Base-by-base conservation (phyloP, 2,797 vertebrate species). In the Leptoclinus maculatus region DNA sequence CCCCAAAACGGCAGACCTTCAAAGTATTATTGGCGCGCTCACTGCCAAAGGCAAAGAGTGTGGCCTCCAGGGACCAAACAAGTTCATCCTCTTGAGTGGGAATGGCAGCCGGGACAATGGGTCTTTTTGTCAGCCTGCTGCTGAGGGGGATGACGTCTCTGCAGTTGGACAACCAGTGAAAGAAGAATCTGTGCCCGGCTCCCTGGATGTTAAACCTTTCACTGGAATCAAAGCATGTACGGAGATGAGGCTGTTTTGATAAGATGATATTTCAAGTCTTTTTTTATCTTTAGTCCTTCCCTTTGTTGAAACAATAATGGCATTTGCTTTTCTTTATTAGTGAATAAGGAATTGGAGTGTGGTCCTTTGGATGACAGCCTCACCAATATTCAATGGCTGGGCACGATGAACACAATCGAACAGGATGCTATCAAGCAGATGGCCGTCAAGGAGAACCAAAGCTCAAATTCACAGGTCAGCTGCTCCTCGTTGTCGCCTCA, bases 321-420 rank as follows among this genome's bases (percentile, higher is more conserved):
- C 29, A 23, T 36, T 45, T 57, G 0, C 3, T 54, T 56, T 16
- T 54, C 19, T 64, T 73, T 43, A 5, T 47, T 14, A 95, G 94
- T 92, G 45, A 94, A 83, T 74, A 94, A 82, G 80, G 92, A 92
- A 8, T 54, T 76, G 1, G 92, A 93, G 8, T 88, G 92, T 65
- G 90, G 92, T 10, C 81, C 88, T 6, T 92, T 98, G 38, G 95
- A 99, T 74, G 95, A 93, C 89, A 99, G 97, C 86, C 95, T 98
- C 81, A 97, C 97, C 66, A 97, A 97, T 72, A 97, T 98, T 75
- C 97, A 98, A 63, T 98, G 97, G 97, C 89, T 98, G 77, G 96
- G 96, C n/a, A 96, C 87, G 81, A 97, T 97, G 96, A 96, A 83
- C 89, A 94, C 87, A 12, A 70, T 96, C 2, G 94, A 89, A 67